Evolutionary conservation across 2,888 invertebrate species (phyloP), one percentile per base, ranked within the genome.

Genomic region (Lumbricus terrestris): DNA sequence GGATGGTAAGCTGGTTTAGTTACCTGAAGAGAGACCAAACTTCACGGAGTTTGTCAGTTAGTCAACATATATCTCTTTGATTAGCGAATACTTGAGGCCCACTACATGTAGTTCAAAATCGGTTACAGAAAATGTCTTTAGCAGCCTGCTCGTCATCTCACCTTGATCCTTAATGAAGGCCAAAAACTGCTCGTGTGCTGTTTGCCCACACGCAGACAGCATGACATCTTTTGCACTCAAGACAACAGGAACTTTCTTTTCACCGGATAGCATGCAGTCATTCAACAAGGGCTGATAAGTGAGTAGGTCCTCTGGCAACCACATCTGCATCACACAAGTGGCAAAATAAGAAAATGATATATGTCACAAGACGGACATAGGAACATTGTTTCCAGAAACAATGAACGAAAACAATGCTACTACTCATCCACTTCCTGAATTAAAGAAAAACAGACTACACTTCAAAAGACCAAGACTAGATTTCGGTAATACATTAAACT

Each of bases 251-350:
- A 85, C 85, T 35, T 85, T 37, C 35, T 37, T 85, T 34, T 34
- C 85, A 35, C 37, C 35, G 1, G 85, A 85, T 37, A 85, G 35
- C 85, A 85, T 85, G 85, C 85, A 85, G 85, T 85, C 85, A 23
- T 85, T 85, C 85, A 85, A 37, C 85, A 85, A 33, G 8, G 85
- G 85, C 85, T 85, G 85, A 15, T 85, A 85, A 85, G 35, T 85
- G 8, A 85, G 23, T 18, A 85, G 85, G 85, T 85, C 85, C 18
- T 34, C 34, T 35, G 85, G 37, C 18, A 85, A 85, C 85, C 85
- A 85, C 85, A 85, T 37, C 85, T 35, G 34, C 85, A 69, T 85
- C 85, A 34, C 35, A 3, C 35, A 34, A 35, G 23, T 85, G 3
- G 18, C 35, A 85, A 35, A 85, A 85, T n/a, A n/a, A n/a, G 18